Evolutionary conservation across 2,888 invertebrate species (phyloP), one percentile per base, ranked within the genome.

Genomic region (Bombyx huttoni): DNA sequence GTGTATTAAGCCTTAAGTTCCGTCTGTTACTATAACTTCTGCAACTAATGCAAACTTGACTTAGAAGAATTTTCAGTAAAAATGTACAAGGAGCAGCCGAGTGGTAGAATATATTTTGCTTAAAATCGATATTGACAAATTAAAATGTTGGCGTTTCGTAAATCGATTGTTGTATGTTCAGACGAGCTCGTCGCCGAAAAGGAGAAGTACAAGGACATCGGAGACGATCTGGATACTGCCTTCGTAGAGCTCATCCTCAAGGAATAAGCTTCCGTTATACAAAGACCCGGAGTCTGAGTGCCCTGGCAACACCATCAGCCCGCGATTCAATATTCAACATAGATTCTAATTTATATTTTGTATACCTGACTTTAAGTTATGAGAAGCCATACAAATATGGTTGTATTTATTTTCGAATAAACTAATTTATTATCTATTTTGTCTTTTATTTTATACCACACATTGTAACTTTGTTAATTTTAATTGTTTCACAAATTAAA

Each of bases 131-230:
- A 46, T 49, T 9, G 53, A 49, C 49, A 51, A 51, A 47, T 53
- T 47, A 14, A 9, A 46, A 48, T 35, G 53, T 55, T 60, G 53
- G 47, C 56, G 55, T 51, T 56, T 56, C 8, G 54, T 59, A 52
- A 68, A 71, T 70, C 55, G 48, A 53, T 50, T 57, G 50, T 56
- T 54, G 49, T 64, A 70, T 80, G 69, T 68, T 67, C 92, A 97
- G 97, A 97, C 93, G 96, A 97, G 86, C 93, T 97, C 83, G 96
- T 97, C 78, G 93, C 95, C 87, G 96, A 96, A 90, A 99, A 99
- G 93, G 98, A 99, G 91, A 97, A 98, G 89, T 99, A 98, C 97
- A 99, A 98, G 93, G 95, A 96, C 91, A 98, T 99, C 91, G 98
- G 98, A 92, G 99, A 99, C 93, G 99, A 99, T 90, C 92, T 99